Conservation (phyloP, 64 coral and sea anemone species). For the Trachythela sp. region DNA sequence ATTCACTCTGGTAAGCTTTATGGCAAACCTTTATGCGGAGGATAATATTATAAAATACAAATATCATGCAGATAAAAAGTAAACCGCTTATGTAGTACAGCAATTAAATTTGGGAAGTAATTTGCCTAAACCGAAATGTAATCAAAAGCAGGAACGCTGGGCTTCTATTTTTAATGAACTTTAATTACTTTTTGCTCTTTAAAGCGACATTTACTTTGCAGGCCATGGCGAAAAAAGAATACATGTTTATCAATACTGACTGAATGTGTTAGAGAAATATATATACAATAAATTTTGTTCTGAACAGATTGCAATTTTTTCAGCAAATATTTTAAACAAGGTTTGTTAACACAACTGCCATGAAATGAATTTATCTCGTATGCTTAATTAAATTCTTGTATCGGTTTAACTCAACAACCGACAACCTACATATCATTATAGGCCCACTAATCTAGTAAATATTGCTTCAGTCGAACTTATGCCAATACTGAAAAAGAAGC, state of each 20-base stretch:
- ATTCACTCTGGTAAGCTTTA: background rate
- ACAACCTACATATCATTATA: background rate
- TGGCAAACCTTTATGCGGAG: background rate
- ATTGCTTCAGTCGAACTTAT: background rate
- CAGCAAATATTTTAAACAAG: background rate
- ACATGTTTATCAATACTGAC: background rate
- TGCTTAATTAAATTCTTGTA: constrained; percentile 7
- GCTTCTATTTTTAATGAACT: constrained; percentile 4
- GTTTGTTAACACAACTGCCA: constrained; percentile 8
- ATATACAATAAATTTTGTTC: background rate
- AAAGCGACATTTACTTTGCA: background rate
- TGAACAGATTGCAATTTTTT: background rate
- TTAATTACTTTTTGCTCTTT: background rate
- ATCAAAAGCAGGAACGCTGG: background rate
- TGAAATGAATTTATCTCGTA: background rate
- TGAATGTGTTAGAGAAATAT: background rate
- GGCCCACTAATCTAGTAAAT: background rate
- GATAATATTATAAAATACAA: background rate
- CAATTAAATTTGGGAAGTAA: background rate
- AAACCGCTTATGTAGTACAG: background rate
- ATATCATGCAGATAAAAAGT: background rate
- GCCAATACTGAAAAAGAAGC: background rate
- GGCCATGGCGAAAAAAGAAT: background rate
- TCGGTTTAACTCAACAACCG: background rate
- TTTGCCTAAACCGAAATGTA: background rate